Percentiles rank a stretch among this genome's conserved stretches.
Conservation (phyloP, 2,888 invertebrate genomes). For the Rutpela maculata region DNA sequence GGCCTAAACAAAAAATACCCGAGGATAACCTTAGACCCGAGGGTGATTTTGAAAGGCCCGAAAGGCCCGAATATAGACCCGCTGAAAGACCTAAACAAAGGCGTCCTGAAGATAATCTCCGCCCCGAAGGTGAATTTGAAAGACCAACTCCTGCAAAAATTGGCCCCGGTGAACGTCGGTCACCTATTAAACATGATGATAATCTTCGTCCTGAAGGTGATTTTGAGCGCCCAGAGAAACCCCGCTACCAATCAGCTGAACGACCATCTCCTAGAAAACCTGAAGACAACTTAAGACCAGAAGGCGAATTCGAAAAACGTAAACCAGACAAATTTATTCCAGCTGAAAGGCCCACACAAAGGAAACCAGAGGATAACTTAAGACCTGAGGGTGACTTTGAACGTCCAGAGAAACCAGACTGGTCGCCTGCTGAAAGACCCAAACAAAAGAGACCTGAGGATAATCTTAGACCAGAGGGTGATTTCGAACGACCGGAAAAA, state of each 20-base stretch:
- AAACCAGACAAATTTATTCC: slow-evolving; percentile 68
- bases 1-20: slow-evolving; percentile 70
- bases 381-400: slow-evolving; percentile 74
- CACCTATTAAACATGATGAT: slow-evolving; percentile 70
- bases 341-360: slow-evolving; percentile 72
- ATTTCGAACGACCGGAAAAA: slow-evolving; percentile 74
- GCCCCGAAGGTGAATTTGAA: slow-evolving; percentile 78
- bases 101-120: slow-evolving; percentile 75
- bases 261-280: slow-evolving; percentile 37
- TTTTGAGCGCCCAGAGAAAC: slow-evolving; percentile 72
- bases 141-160: slow-evolving; percentile 69
- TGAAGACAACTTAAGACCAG: slow-evolving; percentile 55
- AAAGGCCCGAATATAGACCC: slow-evolving; percentile 67
- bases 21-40: slow-evolving; percentile 76
- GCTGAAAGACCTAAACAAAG: slow-evolving; percentile 72
- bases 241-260: slow-evolving; percentile 71
- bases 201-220: slow-evolving; percentile 74
- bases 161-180: slow-evolving; percentile 72
- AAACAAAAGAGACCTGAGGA: slow-evolving; percentile 73
- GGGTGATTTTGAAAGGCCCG: slow-evolving; percentile 68
- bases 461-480: slow-evolving; percentile 76
- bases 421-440: slow-evolving; percentile 73
- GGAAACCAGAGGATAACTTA: slow-evolving; percentile 76
- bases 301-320: slow-evolving; percentile 71
- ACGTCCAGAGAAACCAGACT: slow-evolving; percentile 59